Conservation (phyloP, 2,888 invertebrate species). For the Xylophagus ater region DNA sequence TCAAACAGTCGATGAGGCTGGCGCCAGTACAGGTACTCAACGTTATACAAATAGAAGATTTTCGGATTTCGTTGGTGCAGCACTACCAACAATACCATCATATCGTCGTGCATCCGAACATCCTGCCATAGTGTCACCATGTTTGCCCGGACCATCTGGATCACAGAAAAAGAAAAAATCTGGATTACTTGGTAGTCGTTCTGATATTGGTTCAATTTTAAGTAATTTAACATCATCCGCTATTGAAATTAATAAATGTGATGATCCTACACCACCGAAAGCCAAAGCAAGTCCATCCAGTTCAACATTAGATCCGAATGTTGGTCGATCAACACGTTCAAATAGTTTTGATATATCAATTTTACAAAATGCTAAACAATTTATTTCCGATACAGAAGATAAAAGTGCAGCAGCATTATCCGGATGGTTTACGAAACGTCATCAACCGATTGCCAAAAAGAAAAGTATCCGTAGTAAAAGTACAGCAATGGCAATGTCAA, state of each 20-base stretch:
- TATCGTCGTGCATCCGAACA: conserved; percentile 61
- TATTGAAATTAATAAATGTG: conserved; percentile 64
- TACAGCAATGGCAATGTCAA: conserved; percentile 41
- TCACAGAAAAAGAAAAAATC: conserved; percentile 29
- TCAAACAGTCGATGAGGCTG: conserved; percentile 61
- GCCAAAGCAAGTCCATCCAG: conserved; percentile 20
- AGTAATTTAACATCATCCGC: conserved; percentile 61
- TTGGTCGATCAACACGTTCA: conserved; percentile 54
- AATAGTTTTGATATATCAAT: conserved; percentile 77
- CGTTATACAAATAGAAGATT: conserved; percentile 55
- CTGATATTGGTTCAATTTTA: conserved; percentile 67
- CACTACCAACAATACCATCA: conserved; percentile 45
- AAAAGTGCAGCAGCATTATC: conserved; percentile 46
- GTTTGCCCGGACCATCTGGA: conserved; percentile 23
- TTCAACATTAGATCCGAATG: conserved; percentile 34
- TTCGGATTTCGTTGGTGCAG: conserved; percentile 54
- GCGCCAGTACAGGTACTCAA: conserved; percentile 41
- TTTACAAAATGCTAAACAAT: conserved; percentile 43
- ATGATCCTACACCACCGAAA: conserved; percentile 35
- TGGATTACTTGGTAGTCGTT: conserved; percentile 71
- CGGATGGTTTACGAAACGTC: conserved; percentile 67
- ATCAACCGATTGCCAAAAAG: conserved; percentile 62
- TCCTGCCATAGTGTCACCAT: conserved; percentile 43
- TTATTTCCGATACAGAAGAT: conserved; percentile 37
- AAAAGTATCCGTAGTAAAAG: conserved; percentile 45